Percentiles rank a stretch among this genome's conserved stretches.
Evolutionary conservation across 2,797 vertebrate genomes (phyloP).

Genomic region (Spondyliosoma cantharus): DNA sequence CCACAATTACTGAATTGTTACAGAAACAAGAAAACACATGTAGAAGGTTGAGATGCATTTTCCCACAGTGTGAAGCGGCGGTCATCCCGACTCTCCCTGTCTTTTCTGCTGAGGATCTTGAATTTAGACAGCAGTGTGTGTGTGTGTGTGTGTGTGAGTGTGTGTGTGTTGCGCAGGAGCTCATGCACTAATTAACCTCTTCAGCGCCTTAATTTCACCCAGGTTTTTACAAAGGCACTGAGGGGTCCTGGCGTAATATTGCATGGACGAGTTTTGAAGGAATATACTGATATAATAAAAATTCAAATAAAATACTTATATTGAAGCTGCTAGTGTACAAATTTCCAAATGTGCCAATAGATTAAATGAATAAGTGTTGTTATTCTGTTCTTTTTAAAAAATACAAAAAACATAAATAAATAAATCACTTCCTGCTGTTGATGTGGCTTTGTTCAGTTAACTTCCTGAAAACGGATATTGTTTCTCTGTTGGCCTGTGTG

Average conservation of each 20-base stretch:
- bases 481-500: too few species aligned
- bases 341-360: too few species aligned
- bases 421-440: not conserved
- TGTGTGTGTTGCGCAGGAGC: not conserved
- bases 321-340: not conserved
- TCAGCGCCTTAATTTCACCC: too few species aligned
- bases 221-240: too few species aligned
- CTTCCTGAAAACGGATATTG: too few species aligned
- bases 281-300: too few species aligned
- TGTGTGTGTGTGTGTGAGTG: conserved; percentile 5
- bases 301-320: too few species aligned
- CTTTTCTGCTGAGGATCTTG: conserved; percentile 42
- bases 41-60: not conserved
- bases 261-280: too few species aligned
- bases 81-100: not conserved
- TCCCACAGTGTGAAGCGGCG: not conserved
- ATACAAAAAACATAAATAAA: too few species aligned
- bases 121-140: conserved; percentile 17
- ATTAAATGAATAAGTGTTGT: not conserved
- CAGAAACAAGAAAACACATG: not conserved
- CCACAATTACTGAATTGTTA: too few species aligned
- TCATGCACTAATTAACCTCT: too few species aligned
- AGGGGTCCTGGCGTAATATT: too few species aligned
- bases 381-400: not conserved
- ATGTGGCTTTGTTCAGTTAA: not conserved